Evolutionary conservation across 2,797 vertebrate species (phyloP).

Genomic region (Otolemur crassicaudatus): DNA sequence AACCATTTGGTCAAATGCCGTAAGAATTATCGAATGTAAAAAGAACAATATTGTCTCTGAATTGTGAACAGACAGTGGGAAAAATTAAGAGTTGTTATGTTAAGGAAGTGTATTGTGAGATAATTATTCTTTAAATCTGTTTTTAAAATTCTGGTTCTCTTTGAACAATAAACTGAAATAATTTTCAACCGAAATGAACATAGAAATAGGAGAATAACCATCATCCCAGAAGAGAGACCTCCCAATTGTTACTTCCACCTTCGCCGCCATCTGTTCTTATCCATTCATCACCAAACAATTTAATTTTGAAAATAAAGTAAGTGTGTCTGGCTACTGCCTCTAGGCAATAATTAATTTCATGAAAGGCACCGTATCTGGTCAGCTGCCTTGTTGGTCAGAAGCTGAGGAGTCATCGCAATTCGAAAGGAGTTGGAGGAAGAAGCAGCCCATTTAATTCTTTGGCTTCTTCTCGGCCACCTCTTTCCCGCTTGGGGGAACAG

Average conservation of each 20-base stretch:
- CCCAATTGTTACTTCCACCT: not conserved
- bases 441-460: not conserved
- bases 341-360: not conserved
- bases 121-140: not conserved
- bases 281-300: not conserved
- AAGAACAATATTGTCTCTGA: not conserved
- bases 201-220: not conserved
- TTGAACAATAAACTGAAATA: not conserved
- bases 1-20: constrained; percentile 2
- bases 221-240: not conserved
- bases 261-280: not conserved
- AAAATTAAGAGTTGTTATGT: not conserved
- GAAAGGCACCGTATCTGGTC: not conserved
- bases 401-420: not conserved
- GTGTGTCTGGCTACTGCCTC: not conserved
- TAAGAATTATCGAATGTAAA: not conserved
- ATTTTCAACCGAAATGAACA: constrained; percentile 5
- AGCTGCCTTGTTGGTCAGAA: not conserved
- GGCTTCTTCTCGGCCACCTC: not conserved
- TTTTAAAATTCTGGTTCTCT: not conserved
- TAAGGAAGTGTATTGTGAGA: not conserved
- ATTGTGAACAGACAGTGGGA: not conserved
- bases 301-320: constrained; percentile 49
- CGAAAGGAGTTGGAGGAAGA: not conserved
- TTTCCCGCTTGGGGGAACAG: not conserved